Evolutionary conservation across 2,113 vertebrate genomes (phyloP), one percentile per base, ranked within the genome.

Genomic region (Elanoides forficatus): DNA sequence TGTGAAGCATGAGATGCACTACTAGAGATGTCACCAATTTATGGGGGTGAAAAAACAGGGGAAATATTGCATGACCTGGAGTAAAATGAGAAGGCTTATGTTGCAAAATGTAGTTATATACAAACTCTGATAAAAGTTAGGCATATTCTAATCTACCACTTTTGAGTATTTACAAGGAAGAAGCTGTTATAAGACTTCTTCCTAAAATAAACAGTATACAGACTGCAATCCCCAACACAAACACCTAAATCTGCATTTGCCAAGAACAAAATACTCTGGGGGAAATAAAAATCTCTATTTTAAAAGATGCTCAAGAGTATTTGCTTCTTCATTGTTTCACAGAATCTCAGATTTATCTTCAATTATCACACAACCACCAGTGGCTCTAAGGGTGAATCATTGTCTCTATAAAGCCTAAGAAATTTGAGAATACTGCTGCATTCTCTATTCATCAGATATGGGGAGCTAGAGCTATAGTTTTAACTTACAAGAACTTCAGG

Each of bases 301-400:
- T 75, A 66, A 81, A 78, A 66, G 29, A 74, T 65, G 14, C 22
- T 68, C 62, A 38, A 62, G 85, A 47, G 45, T 62, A 43, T 86
- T 94, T 72, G 19, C 36, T 88, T 70, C 70, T 92, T 79, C 52
- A 36, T 68, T 87, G 50, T 94, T 85, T 63, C 93, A 74, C 29
- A 56, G 73, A 78, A 86, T 85, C 66, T 88, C 83, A 90, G 67
- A 92, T 94, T 94, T 97, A 94, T 95, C 94, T 97, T 75, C 66
- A 94, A 67, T 96, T 91, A 97, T 92, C 85, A 52, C 58, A 80
- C 22, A 94, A 67, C 73, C 38, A 84, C 86, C 67, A 58, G 34
- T 26, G 2, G 42, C 74, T 96, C 29, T 6, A 47, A 85, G 56
- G 32, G 32, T 97, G 91, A 97, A 92, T 87, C 83, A 91, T 40